Percentiles rank a stretch among this genome's conserved stretches.
phyloP scores from a whole-genome alignment of 2,113 vertebrate genomes.

The Cryptomyrus ogoouensis region DNA sequence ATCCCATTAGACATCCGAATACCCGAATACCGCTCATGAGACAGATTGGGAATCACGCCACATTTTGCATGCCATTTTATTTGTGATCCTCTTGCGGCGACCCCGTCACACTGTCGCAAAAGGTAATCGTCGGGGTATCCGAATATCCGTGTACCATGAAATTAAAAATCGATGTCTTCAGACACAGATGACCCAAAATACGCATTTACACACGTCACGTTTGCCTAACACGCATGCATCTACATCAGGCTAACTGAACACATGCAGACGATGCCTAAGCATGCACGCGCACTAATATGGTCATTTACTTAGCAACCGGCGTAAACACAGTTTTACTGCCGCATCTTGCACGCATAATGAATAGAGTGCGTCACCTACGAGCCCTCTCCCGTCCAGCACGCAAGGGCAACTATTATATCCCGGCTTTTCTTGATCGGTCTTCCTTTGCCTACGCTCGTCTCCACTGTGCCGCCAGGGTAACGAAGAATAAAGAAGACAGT shows the following conservation, averaged over 20 bases:
- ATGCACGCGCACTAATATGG: background rate
- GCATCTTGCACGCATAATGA: conserved; percentile 15
- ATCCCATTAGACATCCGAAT: too few species aligned
- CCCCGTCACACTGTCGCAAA: background rate
- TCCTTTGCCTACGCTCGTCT: background rate
- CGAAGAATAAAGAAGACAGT: background rate
- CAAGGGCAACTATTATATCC: background rate
- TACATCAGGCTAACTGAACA: background rate
- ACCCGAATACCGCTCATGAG: background rate
- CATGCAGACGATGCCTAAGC: background rate
- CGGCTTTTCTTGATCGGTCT: background rate
- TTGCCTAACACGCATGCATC: background rate
- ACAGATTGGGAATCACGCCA: background rate
- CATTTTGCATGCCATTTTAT: background rate
- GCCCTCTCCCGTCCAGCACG: background rate
- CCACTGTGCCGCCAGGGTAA: background rate
- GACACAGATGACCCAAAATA: background rate
- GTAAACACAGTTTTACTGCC: background rate
- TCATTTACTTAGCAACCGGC: conserved; percentile 6
- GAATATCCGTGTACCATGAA: background rate
- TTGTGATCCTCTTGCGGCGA: background rate
- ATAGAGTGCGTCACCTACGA: background rate
- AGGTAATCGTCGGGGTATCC: background rate
- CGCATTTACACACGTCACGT: background rate
- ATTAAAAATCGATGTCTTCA: conserved; percentile 10